These are phyloP conservation scores for Brachionus manjavacas DNA, from an alignment of 1,140 invertebrate species.

Conservation along the genomic window DNA sequence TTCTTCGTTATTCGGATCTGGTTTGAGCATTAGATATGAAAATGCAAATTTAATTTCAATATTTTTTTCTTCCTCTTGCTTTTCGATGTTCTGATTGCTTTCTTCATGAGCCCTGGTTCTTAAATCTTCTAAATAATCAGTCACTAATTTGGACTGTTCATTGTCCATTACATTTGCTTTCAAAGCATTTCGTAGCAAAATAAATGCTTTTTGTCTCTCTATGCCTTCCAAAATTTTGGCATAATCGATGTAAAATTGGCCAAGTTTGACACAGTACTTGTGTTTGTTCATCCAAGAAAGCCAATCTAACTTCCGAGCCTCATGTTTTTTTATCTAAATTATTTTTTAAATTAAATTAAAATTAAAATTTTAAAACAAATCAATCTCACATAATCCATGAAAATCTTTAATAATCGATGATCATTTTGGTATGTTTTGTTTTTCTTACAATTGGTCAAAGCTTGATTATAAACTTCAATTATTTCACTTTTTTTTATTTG, in stretches of 20 bases:
- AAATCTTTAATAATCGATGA: background rate
- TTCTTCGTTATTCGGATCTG: background rate
- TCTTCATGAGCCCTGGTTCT: background rate
- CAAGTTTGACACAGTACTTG: background rate
- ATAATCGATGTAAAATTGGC: slow-evolving; percentile 26
- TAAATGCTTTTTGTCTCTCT: background rate
- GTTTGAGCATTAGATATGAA: slow-evolving; percentile 1
- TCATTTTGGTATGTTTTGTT: slow-evolving; percentile 32
- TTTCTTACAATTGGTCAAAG: background rate
- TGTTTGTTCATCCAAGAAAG: slow-evolving; percentile 8
- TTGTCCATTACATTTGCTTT: background rate
- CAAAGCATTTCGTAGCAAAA: background rate
- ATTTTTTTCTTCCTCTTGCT: background rate
- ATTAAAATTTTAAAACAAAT: background rate
- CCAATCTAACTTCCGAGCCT: background rate
- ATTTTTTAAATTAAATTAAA: background rate
- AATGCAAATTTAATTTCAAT: slow-evolving; percentile 3
- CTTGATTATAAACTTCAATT: background rate
- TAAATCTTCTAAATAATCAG: background rate
- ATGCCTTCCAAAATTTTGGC: background rate
- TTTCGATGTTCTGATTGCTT: background rate
- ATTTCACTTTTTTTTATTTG: background rate
- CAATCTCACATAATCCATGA: background rate
- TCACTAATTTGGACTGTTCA: background rate
- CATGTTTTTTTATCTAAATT: background rate